Percentiles rank a stretch among this genome's conserved stretches.
phyloP scores from a whole-genome alignment of 2,888 invertebrate genomes.

The Nineta flava region DNA sequence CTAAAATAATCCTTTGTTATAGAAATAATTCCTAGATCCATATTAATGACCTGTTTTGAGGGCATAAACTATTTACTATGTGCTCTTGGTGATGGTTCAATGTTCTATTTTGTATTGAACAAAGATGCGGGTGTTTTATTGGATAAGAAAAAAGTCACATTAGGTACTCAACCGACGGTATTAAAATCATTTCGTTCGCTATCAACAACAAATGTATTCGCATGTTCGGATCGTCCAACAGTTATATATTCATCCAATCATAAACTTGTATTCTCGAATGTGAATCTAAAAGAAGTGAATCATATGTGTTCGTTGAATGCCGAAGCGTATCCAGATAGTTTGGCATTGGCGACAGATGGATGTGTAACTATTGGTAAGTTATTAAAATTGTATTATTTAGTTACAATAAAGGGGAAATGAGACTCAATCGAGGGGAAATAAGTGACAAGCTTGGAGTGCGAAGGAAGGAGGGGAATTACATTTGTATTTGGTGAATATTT shows the following conservation, averaged over 20 bases:
- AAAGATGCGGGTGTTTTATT: slow-evolving; percentile 53
- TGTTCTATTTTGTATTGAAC: slow-evolving; percentile 88
- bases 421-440: too few species aligned
- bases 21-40: slow-evolving; percentile 92
- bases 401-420: too few species aligned
- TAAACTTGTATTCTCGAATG: slow-evolving; percentile 96
- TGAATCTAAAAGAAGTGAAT: slow-evolving; percentile 84
- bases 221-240: slow-evolving; percentile 95
- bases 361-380: slow-evolving; percentile 71
- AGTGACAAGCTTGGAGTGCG: too few species aligned
- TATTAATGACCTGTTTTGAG: slow-evolving; percentile 88
- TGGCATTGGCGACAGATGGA: slow-evolving; percentile 78
- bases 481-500: too few species aligned
- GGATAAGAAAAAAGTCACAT: slow-evolving; percentile 88
- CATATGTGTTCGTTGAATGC: slow-evolving; percentile 98
- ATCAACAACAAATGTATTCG: slow-evolving; percentile 92
- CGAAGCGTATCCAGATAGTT: slow-evolving; percentile 83
- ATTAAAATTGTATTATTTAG: too few species aligned
- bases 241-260: slow-evolving; percentile 99
- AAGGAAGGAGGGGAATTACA: too few species aligned
- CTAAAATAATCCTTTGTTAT: slow-evolving; percentile 10
- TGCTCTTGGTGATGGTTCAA: slow-evolving; percentile 93
- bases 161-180: slow-evolving; percentile 95
- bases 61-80: slow-evolving; percentile 77
- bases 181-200: slow-evolving; percentile 77